Percentiles rank a stretch among this genome's conserved stretches.
Evolutionary conservation across 2,797 vertebrate genomes (phyloP).

Genomic region (Prunella strophiata): DNA sequence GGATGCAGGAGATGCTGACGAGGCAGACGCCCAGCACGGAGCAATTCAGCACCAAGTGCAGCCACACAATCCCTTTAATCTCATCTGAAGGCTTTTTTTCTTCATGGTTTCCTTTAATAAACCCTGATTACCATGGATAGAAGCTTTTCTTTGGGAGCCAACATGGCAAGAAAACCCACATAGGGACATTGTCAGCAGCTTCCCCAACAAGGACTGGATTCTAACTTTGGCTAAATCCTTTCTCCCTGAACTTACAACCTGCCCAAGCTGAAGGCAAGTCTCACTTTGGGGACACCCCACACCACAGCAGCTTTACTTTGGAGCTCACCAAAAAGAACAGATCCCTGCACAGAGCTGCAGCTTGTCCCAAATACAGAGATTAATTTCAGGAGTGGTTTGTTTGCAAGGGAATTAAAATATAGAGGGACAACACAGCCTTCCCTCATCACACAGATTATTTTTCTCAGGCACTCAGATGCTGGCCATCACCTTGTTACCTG

Average conservation of each 20-base stretch:
- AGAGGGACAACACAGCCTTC: background rate
- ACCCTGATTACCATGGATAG: conserved; percentile 67
- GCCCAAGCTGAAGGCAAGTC: background rate
- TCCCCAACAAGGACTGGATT: background rate
- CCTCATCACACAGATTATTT: background rate
- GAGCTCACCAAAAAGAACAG: background rate
- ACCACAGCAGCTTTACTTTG: background rate
- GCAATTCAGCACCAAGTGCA: conserved; percentile 70
- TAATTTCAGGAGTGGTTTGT: conserved; percentile 19
- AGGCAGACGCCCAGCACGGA: conserved; percentile 26
- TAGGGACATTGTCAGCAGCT: background rate
- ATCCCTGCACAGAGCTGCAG: background rate
- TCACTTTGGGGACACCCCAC: background rate
- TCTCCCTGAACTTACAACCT: background rate
- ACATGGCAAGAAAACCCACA: background rate
- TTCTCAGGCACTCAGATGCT: background rate
- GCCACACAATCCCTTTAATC: conserved; percentile 67
- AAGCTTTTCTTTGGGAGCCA: conserved; percentile 45
- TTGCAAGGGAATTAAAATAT: background rate
- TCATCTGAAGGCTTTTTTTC: conserved; percentile 36
- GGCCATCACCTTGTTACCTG: conserved; percentile 3
- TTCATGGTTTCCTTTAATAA: conserved; percentile 51
- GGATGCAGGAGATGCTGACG: conserved; percentile 43
- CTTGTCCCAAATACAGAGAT: conserved; percentile 8
- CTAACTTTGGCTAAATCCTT: conserved; percentile 15